Conservation (phyloP, 2,888 invertebrate species). For the Rhingia rostrata region DNA sequence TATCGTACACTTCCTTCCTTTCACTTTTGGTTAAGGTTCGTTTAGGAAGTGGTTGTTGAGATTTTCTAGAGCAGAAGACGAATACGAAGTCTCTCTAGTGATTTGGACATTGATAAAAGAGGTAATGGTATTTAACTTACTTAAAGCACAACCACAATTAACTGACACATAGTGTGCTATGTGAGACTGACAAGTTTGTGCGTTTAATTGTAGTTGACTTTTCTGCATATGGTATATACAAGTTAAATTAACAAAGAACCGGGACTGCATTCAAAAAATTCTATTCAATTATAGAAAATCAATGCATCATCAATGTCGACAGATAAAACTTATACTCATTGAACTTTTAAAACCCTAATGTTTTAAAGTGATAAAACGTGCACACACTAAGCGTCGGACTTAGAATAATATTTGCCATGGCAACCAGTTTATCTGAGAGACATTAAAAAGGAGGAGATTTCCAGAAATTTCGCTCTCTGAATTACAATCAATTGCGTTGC, state of each 20-base stretch:
- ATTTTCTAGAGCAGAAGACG: constrained; percentile 5
- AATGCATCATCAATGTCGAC: too few relatives aligned
- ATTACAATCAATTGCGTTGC: constrained; percentile 59
- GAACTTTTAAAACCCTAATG: constrained; percentile 43
- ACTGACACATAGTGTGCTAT: too few relatives aligned
- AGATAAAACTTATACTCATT: constrained; percentile 18
- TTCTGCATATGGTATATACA: too few relatives aligned
- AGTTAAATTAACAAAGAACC: too few relatives aligned
- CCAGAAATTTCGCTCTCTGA: constrained; percentile 6
- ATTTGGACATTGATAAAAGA: not conserved
- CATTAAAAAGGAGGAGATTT: constrained; percentile 20
- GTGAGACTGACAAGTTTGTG: too few relatives aligned
- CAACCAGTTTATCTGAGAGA: not conserved
- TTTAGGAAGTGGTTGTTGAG: constrained; percentile 2
- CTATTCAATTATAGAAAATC: too few relatives aligned
- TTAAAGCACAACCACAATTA: too few relatives aligned
- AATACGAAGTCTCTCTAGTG: not conserved
- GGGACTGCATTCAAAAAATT: too few relatives aligned
- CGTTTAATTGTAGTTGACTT: too few relatives aligned
- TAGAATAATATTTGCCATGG: constrained; percentile 14
- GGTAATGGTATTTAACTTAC: too few relatives aligned
- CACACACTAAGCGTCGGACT: not conserved
- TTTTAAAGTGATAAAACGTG: constrained; percentile 15
- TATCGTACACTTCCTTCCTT: constrained; percentile 42
- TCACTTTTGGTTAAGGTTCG: constrained; percentile 13